Evolutionary conservation across 2,113 vertebrate species (phyloP).

Genomic region (Sapayoa aenigma): DNA sequence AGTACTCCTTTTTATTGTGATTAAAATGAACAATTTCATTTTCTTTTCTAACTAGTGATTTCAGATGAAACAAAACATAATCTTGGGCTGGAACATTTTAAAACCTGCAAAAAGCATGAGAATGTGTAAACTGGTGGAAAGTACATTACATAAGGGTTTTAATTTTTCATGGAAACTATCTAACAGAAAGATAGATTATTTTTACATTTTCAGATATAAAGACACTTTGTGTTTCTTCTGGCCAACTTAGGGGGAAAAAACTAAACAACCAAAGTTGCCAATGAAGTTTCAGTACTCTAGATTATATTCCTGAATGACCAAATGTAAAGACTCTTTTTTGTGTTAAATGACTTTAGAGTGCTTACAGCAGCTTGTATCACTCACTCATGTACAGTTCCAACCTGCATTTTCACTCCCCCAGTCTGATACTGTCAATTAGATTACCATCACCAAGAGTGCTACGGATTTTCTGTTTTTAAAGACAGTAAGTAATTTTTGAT

Average conservation of each 20-base stretch:
- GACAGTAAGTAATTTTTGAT: background rate
- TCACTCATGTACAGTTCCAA: background rate
- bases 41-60: background rate
- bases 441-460: background rate
- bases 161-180: background rate
- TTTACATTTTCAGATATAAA: background rate
- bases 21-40: background rate
- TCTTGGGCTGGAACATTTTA: background rate
- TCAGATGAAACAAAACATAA: background rate
- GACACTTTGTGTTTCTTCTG: background rate
- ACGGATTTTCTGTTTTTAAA: background rate
- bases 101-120: background rate
- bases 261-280: background rate
- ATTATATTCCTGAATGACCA: background rate
- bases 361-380: background rate
- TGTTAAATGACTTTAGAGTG: background rate
- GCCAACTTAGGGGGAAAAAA: background rate
- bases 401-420: accelerated
- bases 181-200: background rate
- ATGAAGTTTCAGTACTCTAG: background rate
- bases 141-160: background rate
- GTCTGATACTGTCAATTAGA: background rate
- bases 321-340: background rate
- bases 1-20: background rate
- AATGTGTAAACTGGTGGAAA: background rate